Evolutionary conservation across 2,797 vertebrate genomes (phyloP).

Genomic region (Clarias pachynema): DNA sequence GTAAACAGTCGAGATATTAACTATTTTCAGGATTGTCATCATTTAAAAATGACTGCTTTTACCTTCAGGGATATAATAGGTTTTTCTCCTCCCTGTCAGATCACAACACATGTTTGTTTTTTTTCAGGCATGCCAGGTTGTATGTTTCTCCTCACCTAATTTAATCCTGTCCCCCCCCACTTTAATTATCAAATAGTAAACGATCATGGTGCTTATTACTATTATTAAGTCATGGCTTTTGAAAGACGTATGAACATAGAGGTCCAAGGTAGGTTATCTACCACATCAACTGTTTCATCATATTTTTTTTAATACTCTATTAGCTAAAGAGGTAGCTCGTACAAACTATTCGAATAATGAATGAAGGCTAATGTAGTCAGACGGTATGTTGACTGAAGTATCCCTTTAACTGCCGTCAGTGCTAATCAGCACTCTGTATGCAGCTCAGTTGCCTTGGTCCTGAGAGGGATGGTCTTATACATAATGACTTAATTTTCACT

Average conservation of each 20-base stretch:
- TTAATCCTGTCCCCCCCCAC: background rate
- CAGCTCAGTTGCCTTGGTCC: constrained; percentile 19
- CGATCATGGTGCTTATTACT: background rate
- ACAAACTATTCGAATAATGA: constrained; percentile 47
- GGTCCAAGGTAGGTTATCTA: background rate
- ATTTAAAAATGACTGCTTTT: background rate
- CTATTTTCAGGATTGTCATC: background rate
- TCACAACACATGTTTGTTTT: background rate
- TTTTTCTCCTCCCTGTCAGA: background rate
- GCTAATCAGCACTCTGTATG: constrained; percentile 49
- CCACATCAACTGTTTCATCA: background rate
- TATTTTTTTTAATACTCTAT: constrained; percentile 6
- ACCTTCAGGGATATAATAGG: background rate
- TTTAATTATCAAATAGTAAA: background rate
- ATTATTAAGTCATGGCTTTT: too few relatives aligned
- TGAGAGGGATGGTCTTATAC: constrained; percentile 28
- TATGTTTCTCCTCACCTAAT: too few relatives aligned
- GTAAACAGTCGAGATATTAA: too few relatives aligned
- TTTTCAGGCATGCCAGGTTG: too few relatives aligned
- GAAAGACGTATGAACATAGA: background rate
- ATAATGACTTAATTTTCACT: constrained; percentile 45
- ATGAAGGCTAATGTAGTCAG: constrained; percentile 63
- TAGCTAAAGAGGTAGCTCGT: constrained; percentile 11
- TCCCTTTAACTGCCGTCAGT: constrained; percentile 30
- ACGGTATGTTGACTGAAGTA: constrained; percentile 65